Evolutionary conservation across 2,797 vertebrate species (phyloP).

Genomic region (Alca torda): DNA sequence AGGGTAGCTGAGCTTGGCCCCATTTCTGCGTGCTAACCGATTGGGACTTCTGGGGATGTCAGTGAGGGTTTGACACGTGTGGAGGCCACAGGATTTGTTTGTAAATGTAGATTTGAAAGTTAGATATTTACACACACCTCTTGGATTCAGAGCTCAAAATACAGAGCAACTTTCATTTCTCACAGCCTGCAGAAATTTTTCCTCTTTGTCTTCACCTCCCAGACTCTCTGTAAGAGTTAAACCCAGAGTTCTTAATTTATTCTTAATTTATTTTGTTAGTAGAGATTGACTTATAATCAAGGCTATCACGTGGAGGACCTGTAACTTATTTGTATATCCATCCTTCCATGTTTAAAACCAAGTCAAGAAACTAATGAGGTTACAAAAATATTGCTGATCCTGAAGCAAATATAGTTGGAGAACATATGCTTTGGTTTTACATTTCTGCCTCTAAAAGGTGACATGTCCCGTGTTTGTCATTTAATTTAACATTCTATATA

Average conservation of each 20-base stretch:
- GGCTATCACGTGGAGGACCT: neutral
- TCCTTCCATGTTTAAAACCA: slow-evolving; percentile 28
- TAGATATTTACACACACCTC: accelerated
- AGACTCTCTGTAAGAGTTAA: neutral
- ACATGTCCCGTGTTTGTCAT: slow-evolving; percentile 73
- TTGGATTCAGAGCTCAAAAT: neutral
- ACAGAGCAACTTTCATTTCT: neutral
- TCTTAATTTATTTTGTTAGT: neutral
- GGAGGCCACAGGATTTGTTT: neutral
- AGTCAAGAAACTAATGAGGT: slow-evolving; percentile 45
- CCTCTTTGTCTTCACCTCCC: neutral
- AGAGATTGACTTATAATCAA: neutral
- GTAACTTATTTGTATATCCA: slow-evolving; percentile 5
- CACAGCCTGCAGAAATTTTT: neutral
- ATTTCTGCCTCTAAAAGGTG: slow-evolving; percentile 69
- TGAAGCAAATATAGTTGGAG: slow-evolving; percentile 1
- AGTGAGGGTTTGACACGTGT: accelerated
- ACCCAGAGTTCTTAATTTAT: neutral
- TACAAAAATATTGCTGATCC: slow-evolving; percentile 55
- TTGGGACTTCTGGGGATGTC: neutral
- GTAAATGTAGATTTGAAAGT: neutral
- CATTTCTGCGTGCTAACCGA: accelerated
- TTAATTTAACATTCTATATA: slow-evolving; percentile 76
- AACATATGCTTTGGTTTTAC: slow-evolving; percentile 56
- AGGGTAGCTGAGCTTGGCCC: neutral